These are phyloP conservation scores for Aramus guarauna DNA, from an alignment of 2,113 vertebrate genomes.

Conservation along the genomic window DNA sequence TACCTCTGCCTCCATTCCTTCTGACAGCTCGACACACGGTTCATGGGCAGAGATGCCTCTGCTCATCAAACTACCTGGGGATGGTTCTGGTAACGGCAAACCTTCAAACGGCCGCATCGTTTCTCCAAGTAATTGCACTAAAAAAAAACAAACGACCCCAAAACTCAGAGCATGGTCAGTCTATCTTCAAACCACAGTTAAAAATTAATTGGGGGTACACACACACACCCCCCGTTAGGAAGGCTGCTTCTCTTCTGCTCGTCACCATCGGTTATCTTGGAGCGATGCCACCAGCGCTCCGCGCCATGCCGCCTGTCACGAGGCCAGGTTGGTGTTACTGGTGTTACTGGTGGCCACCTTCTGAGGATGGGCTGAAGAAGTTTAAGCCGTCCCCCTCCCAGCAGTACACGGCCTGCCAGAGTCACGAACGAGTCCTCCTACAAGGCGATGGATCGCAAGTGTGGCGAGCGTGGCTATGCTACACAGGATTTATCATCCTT, in stretches of 20 bases:
- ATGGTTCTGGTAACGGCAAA: not conserved
- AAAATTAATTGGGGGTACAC: not conserved
- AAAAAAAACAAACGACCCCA: not conserved
- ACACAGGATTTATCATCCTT: not conserved
- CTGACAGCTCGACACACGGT: not conserved
- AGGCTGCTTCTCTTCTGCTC: not conserved
- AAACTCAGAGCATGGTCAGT: not conserved
- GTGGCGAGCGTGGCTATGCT: not conserved
- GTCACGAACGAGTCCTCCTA: conserved; percentile 43
- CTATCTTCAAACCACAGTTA: not conserved
- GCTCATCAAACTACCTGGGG: not conserved
- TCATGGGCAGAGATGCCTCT: not conserved
- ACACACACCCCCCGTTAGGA: not conserved
- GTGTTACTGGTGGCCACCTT: not conserved
- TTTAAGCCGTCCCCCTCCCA: not conserved
- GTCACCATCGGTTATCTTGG: not conserved
- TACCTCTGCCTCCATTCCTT: not conserved
- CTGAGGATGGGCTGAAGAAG: not conserved
- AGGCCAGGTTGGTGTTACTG: not conserved
- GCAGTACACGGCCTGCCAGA: conserved; percentile 16
- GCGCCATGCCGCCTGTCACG: fast-evolving
- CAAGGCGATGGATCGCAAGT: conserved; percentile 31
- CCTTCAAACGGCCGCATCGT: not conserved
- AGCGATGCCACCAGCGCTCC: not conserved
- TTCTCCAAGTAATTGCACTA: not conserved